phyloP scores from a whole-genome alignment of 2,888 invertebrate species.

The Loripinus fragilis region DNA sequence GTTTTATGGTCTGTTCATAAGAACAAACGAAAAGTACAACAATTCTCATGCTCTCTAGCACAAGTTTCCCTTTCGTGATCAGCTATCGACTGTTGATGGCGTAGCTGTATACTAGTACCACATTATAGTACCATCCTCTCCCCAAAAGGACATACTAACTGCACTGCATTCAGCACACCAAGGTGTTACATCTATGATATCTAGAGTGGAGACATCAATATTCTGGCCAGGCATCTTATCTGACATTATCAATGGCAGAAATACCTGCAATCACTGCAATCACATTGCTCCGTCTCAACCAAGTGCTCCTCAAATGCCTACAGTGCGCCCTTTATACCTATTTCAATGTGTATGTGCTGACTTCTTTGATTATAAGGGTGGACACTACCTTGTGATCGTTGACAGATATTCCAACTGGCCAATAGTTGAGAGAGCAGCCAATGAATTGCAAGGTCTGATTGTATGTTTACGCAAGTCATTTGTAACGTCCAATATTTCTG shows the following conservation, averaged over 20 bases:
- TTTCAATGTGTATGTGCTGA: conserved; percentile 52
- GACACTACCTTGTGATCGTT: conserved; percentile 56
- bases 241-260: not conserved
- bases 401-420: conserved; percentile 66
- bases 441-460: conserved; percentile 49
- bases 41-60: conserved; percentile 30
- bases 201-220: not conserved
- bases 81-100: conserved; percentile 38
- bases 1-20: no score
- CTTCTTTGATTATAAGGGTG: conserved; percentile 53
- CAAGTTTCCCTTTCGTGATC: conserved; percentile 14
- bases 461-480: conserved; percentile 43
- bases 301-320: conserved; percentile 47
- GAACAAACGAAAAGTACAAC: no score
- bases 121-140: conserved; percentile 53
- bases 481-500: conserved; percentile 59
- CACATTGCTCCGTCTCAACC: conserved; percentile 54
- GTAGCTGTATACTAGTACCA: conserved; percentile 50
- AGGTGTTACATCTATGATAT: conserved; percentile 44
- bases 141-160: conserved; percentile 40
- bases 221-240: conserved; percentile 33
- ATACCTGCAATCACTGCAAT: conserved; percentile 33
- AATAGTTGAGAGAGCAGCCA: conserved; percentile 50
- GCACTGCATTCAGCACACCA: conserved; percentile 66
- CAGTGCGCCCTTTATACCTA: conserved; percentile 41